Evolutionary conservation across 2,888 invertebrate genomes (phyloP).

Genomic region (Escarpia spicata): DNA sequence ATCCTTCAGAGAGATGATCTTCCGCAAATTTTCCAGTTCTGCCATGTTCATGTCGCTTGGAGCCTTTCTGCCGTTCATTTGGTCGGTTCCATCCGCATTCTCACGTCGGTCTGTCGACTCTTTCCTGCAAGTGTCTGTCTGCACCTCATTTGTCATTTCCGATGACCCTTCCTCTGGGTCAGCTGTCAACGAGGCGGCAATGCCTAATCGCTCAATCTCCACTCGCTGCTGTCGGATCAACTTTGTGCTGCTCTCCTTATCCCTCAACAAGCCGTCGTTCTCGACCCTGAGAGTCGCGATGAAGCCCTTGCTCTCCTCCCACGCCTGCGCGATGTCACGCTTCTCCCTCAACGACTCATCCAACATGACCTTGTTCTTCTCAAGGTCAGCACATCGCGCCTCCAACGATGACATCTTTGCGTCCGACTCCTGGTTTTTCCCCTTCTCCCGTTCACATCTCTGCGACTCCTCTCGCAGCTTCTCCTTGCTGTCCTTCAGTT

Average conservation of each 20-base stretch:
- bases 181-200: not conserved
- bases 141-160: conserved; percentile 24
- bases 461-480: not conserved
- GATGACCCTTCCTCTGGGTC: not conserved
- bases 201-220: conserved; percentile 29
- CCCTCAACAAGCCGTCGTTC: conserved; percentile 31
- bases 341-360: not conserved
- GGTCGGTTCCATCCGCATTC: conserved; percentile 25
- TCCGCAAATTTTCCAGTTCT: conserved; percentile 50
- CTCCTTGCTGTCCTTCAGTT: not conserved
- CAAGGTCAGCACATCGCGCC: not conserved
- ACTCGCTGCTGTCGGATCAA: conserved; percentile 36
- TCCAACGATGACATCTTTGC: not conserved
- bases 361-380: not conserved
- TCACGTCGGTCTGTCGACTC: conserved; percentile 35
- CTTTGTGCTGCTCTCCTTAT: conserved; percentile 38
- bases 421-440: not conserved
- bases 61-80: not conserved
- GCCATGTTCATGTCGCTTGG: not conserved
- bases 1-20: conserved; percentile 55
- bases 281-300: conserved; percentile 25
- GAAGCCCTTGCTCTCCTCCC: conserved; percentile 24
- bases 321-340: not conserved
- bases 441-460: conserved; percentile 8
- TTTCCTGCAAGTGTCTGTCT: conserved; percentile 34